Evolutionary conservation across 2,888 invertebrate genomes (phyloP).

Genomic region (Perizoma affinitatum): DNA sequence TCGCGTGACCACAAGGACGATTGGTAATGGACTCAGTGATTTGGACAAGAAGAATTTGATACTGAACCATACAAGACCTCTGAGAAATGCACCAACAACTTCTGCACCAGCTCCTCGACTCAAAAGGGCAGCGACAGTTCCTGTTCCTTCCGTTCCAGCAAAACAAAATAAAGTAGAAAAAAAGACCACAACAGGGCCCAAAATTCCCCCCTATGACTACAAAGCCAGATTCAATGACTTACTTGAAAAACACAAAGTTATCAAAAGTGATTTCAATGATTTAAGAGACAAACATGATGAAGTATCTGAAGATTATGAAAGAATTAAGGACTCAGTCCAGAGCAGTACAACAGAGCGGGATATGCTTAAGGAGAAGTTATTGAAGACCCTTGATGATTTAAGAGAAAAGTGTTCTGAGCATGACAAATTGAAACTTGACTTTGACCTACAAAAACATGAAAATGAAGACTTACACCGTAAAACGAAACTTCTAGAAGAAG

Average conservation of each 20-base stretch:
- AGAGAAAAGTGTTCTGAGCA: constrained; percentile 62
- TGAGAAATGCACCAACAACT: constrained; percentile 47
- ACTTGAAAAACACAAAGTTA: constrained; percentile 82
- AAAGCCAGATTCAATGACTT: constrained; percentile 86
- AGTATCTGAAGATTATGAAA: constrained; percentile 80
- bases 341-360: constrained; percentile 61
- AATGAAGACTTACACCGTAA: constrained; percentile 72
- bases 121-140: constrained; percentile 68
- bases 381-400: constrained; percentile 64
- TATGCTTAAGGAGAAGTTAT: constrained; percentile 66
- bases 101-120: constrained; percentile 60
- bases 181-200: constrained; percentile 75
- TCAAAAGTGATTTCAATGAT: constrained; percentile 80
- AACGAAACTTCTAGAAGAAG: constrained; percentile 70
- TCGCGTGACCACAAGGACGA: constrained; percentile 55
- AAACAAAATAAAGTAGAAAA: constrained; percentile 69
- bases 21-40: constrained; percentile 68
- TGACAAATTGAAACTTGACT: constrained; percentile 70
- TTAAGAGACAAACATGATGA: constrained; percentile 81
- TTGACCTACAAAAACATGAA: constrained; percentile 71
- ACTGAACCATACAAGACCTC: constrained; percentile 71
- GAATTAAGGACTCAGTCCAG: constrained; percentile 68
- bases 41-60: constrained; percentile 69
- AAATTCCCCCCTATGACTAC: constrained; percentile 86
- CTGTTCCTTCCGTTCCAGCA: constrained; percentile 54